Percentiles rank a stretch among this genome's conserved stretches.
Evolutionary conservation across 2,888 invertebrate species (phyloP).

Genomic region (Noctuana brunneofusca): DNA sequence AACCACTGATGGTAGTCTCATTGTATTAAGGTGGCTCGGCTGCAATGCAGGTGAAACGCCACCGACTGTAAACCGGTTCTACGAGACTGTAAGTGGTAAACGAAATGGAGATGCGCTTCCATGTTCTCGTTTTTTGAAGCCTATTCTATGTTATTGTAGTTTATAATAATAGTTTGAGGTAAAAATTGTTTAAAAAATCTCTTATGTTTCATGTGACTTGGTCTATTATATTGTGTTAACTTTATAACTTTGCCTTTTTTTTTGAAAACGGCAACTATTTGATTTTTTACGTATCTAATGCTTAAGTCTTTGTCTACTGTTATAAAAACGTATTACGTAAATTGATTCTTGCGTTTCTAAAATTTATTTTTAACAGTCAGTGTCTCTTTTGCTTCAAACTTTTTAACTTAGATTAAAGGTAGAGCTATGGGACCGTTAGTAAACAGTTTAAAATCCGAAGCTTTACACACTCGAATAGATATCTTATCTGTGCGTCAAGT

Average conservation of each 20-base stretch:
- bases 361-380: too few relatives aligned
- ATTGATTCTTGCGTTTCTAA: too few relatives aligned
- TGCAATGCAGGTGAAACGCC: slow-evolving; percentile 64
- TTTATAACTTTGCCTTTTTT: too few relatives aligned
- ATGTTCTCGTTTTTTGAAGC: slow-evolving; percentile 36
- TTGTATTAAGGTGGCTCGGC: slow-evolving; percentile 47
- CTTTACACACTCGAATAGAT: slow-evolving; percentile 6
- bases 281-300: too few relatives aligned
- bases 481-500: slow-evolving; percentile 30
- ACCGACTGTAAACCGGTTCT: slow-evolving; percentile 59
- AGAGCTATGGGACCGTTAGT: neutral
- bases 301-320: too few relatives aligned
- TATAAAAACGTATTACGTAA: too few relatives aligned
- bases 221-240: too few relatives aligned
- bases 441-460: slow-evolving; percentile 19
- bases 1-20: slow-evolving; percentile 22
- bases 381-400: neutral
- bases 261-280: too few relatives aligned
- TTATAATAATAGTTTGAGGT: too few relatives aligned
- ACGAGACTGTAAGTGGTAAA: slow-evolving; percentile 43
- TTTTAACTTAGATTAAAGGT: neutral
- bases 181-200: too few relatives aligned
- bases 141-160: too few relatives aligned
- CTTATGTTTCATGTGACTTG: too few relatives aligned
- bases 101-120: slow-evolving; percentile 47